Evolutionary conservation across 2,797 vertebrate genomes (phyloP).

Genomic region (Arnoldichthys spilopterus): DNA sequence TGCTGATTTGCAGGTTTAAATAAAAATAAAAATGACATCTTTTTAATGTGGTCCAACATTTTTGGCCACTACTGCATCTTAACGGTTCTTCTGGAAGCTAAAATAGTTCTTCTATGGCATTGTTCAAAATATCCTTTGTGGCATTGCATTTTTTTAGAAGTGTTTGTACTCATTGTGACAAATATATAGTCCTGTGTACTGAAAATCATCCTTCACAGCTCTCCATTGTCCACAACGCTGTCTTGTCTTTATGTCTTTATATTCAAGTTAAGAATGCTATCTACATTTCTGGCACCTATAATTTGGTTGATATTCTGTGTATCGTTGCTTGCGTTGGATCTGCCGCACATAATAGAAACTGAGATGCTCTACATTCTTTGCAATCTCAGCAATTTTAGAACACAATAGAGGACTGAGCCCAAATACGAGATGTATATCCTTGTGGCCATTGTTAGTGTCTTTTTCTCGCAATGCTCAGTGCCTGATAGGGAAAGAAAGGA

Average conservation of each 20-base stretch:
- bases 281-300: neutral
- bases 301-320: constrained; percentile 3
- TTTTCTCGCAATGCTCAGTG: neutral
- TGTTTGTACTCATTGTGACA: neutral
- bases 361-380: neutral
- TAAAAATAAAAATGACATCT: no score
- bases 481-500: neutral
- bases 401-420: constrained; percentile 17
- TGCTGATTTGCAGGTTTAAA: no score
- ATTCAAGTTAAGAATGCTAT: neutral
- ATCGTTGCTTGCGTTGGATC: constrained; percentile 15
- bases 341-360: constrained; percentile 4
- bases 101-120: no score
- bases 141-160: neutral
- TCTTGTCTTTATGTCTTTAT: neutral
- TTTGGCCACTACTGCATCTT: no score
- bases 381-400: constrained; percentile 14
- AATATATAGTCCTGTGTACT: neutral
- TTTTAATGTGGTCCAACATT: no score
- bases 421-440: neutral
- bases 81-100: no score
- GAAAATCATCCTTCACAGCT: neutral
- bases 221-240: neutral
- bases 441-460: neutral
- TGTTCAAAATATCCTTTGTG: no score